Evolutionary conservation across 2,797 vertebrate genomes (phyloP).

Genomic region (Champsocephalus esox): DNA sequence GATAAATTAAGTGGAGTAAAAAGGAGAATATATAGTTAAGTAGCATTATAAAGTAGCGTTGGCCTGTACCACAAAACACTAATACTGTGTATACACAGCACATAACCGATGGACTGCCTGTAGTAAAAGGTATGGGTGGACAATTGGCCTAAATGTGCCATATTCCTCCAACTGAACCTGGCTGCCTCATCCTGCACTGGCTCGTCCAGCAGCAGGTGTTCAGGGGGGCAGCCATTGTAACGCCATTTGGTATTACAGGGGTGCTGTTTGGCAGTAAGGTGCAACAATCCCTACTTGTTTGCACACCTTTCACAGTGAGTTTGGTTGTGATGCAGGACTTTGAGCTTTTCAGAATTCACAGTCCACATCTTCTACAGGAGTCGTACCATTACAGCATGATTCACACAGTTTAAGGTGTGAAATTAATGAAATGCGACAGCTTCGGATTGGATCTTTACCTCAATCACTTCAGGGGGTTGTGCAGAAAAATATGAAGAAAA

Average conservation of each 20-base stretch:
- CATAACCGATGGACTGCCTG: background rate
- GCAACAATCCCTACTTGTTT: slow-evolving; percentile 6
- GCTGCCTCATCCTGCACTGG: background rate
- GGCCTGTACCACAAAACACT: background rate
- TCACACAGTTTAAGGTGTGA: slow-evolving; percentile 37
- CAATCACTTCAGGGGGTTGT: slow-evolving; percentile 24
- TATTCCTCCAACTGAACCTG: slow-evolving; percentile 7
- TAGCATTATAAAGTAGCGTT: background rate
- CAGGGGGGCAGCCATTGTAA: background rate
- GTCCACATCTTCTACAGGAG: slow-evolving; percentile 13
- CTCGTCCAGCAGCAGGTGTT: slow-evolving; percentile 13
- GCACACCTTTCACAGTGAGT: background rate
- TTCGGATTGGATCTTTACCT: slow-evolving; percentile 40
- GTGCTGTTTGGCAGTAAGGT: background rate
- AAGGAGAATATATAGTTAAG: background rate
- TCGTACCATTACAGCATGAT: slow-evolving; percentile 17
- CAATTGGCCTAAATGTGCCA: background rate
- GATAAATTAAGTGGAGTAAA: background rate
- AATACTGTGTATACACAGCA: background rate
- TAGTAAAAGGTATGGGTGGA: background rate
- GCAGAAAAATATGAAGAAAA: slow-evolving; percentile 35
- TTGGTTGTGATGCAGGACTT: background rate
- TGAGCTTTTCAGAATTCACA: slow-evolving; percentile 8
- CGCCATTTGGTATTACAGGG: background rate
- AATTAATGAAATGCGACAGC: slow-evolving; percentile 43